Evolutionary conservation across 2,797 vertebrate genomes (phyloP).

Genomic region (Schizopygopsis pylzovi): DNA sequence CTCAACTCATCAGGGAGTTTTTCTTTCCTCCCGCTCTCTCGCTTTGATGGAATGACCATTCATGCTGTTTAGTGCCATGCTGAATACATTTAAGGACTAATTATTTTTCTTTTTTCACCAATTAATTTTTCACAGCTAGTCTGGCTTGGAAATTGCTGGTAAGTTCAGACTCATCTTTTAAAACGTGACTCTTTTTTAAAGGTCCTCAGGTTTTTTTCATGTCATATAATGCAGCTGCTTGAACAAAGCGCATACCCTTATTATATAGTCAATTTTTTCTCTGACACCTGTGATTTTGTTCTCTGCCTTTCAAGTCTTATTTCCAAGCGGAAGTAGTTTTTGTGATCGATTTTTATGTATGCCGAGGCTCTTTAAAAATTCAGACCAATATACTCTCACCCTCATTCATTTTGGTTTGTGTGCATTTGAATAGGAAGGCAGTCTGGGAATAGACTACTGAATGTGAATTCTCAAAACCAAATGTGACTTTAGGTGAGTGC

Average conservation of each 20-base stretch:
- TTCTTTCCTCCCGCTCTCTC: constrained; percentile 6
- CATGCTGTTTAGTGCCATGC: constrained; percentile 24
- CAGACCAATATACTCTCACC: constrained; percentile 30
- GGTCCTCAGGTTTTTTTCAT: not conserved
- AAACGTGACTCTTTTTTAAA: not conserved
- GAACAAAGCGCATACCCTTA: not conserved
- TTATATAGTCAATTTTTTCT: not conserved
- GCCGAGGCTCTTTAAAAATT: constrained; percentile 13
- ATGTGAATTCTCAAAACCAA: constrained; percentile 41
- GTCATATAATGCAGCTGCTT: not conserved
- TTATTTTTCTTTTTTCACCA: constrained; percentile 37
- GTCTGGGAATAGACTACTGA: constrained; percentile 41
- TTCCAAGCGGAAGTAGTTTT: constrained; percentile 10
- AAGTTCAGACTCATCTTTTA: constrained; percentile 7
- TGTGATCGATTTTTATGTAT: constrained; percentile 30
- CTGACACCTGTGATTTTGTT: not conserved
- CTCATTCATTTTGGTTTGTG: constrained; percentile 7
- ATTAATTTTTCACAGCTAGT: constrained; percentile 48
- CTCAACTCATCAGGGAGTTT: not conserved
- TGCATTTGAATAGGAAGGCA: constrained; percentile 30
- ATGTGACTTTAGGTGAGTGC: constrained; percentile 18
- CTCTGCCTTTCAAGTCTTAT: not conserved
- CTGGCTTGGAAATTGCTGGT: constrained; percentile 2
- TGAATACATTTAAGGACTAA: constrained; percentile 48
- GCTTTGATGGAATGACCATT: constrained; percentile 20